Conservation (phyloP, 2,888 invertebrate genomes). For the Dorcus hopei region DNA sequence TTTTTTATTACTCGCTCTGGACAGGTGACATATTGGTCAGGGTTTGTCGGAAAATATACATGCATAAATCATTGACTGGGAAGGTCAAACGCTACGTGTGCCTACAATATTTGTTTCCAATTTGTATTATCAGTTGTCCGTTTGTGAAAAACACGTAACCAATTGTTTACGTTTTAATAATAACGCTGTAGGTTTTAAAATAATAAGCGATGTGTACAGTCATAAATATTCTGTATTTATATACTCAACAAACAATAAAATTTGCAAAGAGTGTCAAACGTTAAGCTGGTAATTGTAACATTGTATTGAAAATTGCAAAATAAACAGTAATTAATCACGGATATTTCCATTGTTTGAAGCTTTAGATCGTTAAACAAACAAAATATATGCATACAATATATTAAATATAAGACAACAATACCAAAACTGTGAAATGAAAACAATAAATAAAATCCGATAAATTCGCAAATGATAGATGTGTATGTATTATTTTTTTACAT, state of each 20-base stretch:
- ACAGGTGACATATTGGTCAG: no score
- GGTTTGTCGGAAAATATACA: no score
- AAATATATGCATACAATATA: neutral
- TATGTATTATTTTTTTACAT: no score
- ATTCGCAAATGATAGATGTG: no score
- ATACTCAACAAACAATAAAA: conserved; percentile 15
- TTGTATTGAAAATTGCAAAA: conserved; percentile 13
- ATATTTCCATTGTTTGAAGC: conserved; percentile 6
- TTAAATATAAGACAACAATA: neutral
- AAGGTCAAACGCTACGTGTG: no score
- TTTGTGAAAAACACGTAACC: neutral
- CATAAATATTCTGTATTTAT: conserved; percentile 16
- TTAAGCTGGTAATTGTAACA: conserved; percentile 11
- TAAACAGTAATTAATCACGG: conserved; percentile 14
- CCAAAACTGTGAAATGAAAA: neutral
- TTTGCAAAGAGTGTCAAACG: conserved; percentile 16
- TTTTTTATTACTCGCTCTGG: no score
- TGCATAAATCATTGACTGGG: no score
- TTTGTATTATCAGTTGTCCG: neutral
- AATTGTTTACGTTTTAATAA: conserved; percentile 13
- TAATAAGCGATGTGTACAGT: conserved; percentile 9
- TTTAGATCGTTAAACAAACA: neutral
- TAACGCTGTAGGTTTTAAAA: conserved; percentile 14
- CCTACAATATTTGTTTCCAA: neutral
- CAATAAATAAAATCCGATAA: neutral